These are phyloP conservation scores for Aegithalos caudatus DNA, from an alignment of 2,113 vertebrate species.

Conservation along the genomic window DNA sequence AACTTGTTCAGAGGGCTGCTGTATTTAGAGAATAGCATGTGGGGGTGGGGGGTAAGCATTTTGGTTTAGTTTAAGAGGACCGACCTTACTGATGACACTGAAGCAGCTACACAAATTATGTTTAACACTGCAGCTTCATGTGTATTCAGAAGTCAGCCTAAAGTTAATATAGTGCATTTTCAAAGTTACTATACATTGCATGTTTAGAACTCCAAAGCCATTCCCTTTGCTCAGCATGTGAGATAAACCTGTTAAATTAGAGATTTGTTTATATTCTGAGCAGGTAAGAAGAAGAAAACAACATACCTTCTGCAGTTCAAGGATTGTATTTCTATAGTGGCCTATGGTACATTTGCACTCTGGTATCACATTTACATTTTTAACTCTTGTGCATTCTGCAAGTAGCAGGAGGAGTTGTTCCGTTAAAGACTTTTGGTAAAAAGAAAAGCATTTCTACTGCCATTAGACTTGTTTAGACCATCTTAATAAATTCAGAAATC, in stretches of 20 bases:
- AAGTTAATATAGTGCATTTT: conserved; percentile 1
- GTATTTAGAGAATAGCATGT: background rate
- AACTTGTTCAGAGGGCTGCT: background rate
- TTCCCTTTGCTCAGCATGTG: background rate
- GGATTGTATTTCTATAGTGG: background rate
- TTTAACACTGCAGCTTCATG: background rate
- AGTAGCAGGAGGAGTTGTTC: background rate
- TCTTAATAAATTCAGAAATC: background rate
- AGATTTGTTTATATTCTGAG: conserved; percentile 54
- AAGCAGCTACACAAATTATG: background rate
- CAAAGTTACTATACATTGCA: background rate
- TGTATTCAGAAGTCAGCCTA: background rate
- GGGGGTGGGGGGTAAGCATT: background rate
- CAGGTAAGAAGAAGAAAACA: conserved; percentile 34
- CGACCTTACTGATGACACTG: background rate
- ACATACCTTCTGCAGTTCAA: background rate
- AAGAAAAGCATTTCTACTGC: background rate
- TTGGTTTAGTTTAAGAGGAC: background rate
- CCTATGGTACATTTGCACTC: background rate
- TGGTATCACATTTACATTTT: background rate
- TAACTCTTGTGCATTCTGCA: background rate
- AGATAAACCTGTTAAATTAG: conserved; percentile 4
- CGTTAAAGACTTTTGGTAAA: background rate
- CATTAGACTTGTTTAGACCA: background rate
- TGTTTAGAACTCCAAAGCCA: conserved; percentile 4